A percentile compares a stretch with the other conserved stretches of the same genome.
Evolutionary conservation across 2,888 invertebrate species (phyloP).

Genomic region (Ichneumon xanthorius): DNA sequence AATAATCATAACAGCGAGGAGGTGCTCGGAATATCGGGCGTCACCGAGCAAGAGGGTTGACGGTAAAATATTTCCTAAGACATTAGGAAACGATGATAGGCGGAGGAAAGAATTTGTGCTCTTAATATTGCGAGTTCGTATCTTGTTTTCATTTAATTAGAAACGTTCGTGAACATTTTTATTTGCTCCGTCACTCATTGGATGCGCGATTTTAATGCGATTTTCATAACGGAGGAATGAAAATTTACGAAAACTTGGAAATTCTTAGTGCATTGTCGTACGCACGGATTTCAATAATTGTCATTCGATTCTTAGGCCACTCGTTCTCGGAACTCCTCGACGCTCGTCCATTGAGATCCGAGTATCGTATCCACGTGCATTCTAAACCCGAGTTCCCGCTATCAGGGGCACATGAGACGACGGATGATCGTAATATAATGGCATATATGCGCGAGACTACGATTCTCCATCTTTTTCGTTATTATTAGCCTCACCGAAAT

Average conservation of each 20-base stretch:
- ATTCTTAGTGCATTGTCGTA: not conserved
- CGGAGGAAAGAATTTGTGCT: conserved; percentile 4
- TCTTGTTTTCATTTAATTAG: not conserved
- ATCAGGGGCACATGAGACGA: conserved; percentile 72
- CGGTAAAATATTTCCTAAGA: conserved; percentile 58
- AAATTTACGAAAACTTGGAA: not conserved
- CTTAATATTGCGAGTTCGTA: not conserved
- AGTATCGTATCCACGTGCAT: conserved; percentile 81
- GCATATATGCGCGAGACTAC: conserved; percentile 1
- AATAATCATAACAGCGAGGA: conserved; percentile 45
- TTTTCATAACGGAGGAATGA: not conserved
- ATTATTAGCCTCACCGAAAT: conserved; percentile 64
- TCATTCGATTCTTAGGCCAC: not conserved
- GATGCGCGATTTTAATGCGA: not conserved
- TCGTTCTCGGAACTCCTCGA: conserved; percentile 24
- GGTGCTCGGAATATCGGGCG: conserved; percentile 25
- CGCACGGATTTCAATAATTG: not conserved
- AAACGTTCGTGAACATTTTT: not conserved
- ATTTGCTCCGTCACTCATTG: not conserved
- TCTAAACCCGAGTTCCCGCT: conserved; percentile 80
- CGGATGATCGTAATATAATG: conserved; percentile 35
- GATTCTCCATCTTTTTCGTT: conserved; percentile 52
- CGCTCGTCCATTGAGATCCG: conserved; percentile 30
- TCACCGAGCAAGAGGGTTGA: conserved; percentile 40
- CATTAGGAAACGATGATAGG: conserved; percentile 74